Evolutionary conservation across 2,888 invertebrate genomes (phyloP).

Genomic region (Cerceris ruficornis): DNA sequence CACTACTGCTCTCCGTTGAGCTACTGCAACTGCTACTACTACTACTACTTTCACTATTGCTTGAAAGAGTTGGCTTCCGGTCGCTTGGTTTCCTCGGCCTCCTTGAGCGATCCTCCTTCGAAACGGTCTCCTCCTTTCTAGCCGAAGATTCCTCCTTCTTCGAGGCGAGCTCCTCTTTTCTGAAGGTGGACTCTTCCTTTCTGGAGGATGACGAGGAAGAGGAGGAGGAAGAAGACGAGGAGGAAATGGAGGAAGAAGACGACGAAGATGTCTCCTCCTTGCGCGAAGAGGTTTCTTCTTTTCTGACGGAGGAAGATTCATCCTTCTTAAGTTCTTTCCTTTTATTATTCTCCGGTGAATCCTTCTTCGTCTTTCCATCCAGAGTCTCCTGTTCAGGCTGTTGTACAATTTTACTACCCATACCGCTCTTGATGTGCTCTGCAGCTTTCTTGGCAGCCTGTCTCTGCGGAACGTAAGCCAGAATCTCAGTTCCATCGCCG

Average conservation of each 20-base stretch:
- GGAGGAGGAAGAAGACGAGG: slow-evolving; percentile 43
- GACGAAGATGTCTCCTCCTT: slow-evolving; percentile 46
- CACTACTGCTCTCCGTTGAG: slow-evolving; percentile 80
- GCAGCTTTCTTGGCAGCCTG: slow-evolving; percentile 96
- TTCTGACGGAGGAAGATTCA: slow-evolving; percentile 43
- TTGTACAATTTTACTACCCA: slow-evolving; percentile 83
- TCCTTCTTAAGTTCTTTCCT: slow-evolving; percentile 74
- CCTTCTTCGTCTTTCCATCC: slow-evolving; percentile 77
- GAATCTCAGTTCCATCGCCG: slow-evolving; percentile 85
- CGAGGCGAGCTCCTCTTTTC: slow-evolving; percentile 50
- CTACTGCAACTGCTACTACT: slow-evolving; percentile 80
- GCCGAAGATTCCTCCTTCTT: slow-evolving; percentile 63
- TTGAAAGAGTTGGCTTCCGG: slow-evolving; percentile 82
- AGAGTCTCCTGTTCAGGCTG: slow-evolving; percentile 70
- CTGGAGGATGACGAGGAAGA: slow-evolving; percentile 44
- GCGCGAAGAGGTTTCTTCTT: slow-evolving; percentile 52
- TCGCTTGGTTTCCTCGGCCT: slow-evolving; percentile 66
- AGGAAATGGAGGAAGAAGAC: slow-evolving; percentile 41
- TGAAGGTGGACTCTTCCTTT: slow-evolving; percentile 61
- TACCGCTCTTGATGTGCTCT: slow-evolving; percentile 92
- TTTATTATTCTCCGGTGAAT: slow-evolving; percentile 69
- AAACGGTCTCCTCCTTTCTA: slow-evolving; percentile 36
- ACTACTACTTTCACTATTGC: slow-evolving; percentile 84
- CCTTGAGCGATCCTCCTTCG: slow-evolving; percentile 70
- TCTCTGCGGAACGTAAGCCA: slow-evolving; percentile 93